These are phyloP conservation scores for Rhagophthalmus giganteus DNA, from an alignment of 2,888 invertebrate species.

Conservation along the genomic window DNA sequence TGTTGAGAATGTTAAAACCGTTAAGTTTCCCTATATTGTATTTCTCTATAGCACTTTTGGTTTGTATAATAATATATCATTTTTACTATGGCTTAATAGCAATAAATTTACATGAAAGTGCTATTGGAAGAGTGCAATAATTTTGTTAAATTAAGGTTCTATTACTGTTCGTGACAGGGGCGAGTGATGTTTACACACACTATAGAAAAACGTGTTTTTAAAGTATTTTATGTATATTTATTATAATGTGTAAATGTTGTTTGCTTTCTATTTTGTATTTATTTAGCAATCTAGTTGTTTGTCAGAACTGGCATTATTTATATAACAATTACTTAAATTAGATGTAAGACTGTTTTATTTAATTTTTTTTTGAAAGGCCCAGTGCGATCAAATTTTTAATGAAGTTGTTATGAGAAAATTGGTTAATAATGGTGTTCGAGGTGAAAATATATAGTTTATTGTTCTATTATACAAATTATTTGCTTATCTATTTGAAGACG, in stretches of 20 bases:
- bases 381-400: too few relatives aligned
- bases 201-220: constrained; percentile 18
- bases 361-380: constrained; percentile 29
- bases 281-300: constrained; percentile 29
- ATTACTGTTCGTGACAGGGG: constrained; percentile 10
- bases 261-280: constrained; percentile 41
- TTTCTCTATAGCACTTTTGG: constrained; percentile 1
- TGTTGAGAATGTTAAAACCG: too few relatives aligned
- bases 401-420: too few relatives aligned
- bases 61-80: neutral
- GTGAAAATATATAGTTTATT: too few relatives aligned
- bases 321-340: constrained; percentile 32
- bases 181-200: constrained; percentile 14
- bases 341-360: constrained; percentile 28
- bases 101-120: constrained; percentile 5
- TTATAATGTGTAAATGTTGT: constrained; percentile 46
- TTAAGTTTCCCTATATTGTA: too few relatives aligned
- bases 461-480: too few relatives aligned
- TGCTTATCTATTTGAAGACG: too few relatives aligned
- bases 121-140: constrained; percentile 2
- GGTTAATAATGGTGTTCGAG: too few relatives aligned
- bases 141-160: constrained; percentile 33
- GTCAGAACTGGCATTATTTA: constrained; percentile 34
- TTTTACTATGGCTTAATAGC: too few relatives aligned
- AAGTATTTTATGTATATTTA: constrained; percentile 25